Conservation (phyloP, 1,140 invertebrate genomes). For the Drosophila parabipectinata region DNA sequence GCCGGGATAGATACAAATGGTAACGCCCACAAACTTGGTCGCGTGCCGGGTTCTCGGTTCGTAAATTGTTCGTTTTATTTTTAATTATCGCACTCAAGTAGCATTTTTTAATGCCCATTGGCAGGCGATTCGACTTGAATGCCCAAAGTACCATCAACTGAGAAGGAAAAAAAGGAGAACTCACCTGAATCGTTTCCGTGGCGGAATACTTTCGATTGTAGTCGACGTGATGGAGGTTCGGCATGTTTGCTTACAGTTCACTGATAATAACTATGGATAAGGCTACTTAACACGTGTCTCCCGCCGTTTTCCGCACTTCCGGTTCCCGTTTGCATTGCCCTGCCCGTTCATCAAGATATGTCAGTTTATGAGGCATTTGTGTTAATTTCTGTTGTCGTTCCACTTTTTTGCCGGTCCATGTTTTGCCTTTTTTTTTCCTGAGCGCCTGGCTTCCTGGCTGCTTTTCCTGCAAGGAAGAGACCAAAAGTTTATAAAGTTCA, state of each 20-base stretch:
- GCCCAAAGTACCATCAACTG: not conserved
- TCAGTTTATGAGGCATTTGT: conserved; percentile 78
- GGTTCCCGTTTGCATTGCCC: conserved; percentile 25
- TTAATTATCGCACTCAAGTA: conserved; percentile 75
- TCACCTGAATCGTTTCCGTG: conserved; percentile 84
- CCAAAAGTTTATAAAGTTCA: conserved; percentile 39
- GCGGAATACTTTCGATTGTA: conserved; percentile 84
- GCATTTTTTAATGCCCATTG: conserved; percentile 46
- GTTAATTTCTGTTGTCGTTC: conserved; percentile 69
- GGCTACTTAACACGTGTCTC: conserved; percentile 70
- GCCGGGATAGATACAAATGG: conserved; percentile 24
- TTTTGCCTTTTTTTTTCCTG: not conserved
- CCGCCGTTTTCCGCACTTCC: conserved; percentile 9
- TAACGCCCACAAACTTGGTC: conserved; percentile 43
- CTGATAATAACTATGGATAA: conserved; percentile 66
- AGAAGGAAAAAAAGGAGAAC: conserved; percentile 12
- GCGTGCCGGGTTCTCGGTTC: conserved; percentile 61
- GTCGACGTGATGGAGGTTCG: conserved; percentile 82
- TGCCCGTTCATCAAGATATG: conserved; percentile 63
- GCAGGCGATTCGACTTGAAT: conserved; percentile 22
- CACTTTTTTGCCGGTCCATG: conserved; percentile 45
- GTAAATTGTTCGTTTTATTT: conserved; percentile 74
- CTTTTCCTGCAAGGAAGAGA: conserved; percentile 31
- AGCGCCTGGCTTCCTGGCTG: not conserved
- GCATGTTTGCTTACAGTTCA: conserved; percentile 72